phyloP scores from a whole-genome alignment of 2,113 vertebrate species.

The Oryzias curvinotus region DNA sequence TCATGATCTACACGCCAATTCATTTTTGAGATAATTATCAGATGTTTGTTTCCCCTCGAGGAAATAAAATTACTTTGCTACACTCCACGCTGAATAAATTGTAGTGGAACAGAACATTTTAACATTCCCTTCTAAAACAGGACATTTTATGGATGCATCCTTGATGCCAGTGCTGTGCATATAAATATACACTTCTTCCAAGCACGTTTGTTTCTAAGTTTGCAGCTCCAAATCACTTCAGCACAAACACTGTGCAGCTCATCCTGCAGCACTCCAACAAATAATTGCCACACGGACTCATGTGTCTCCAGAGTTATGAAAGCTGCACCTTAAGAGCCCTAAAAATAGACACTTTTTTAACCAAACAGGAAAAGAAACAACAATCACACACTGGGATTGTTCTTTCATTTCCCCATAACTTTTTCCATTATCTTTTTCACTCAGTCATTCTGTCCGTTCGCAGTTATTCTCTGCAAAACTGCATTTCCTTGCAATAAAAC shows the following conservation, averaged over 20 bases:
- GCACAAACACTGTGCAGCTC: constrained; percentile 28
- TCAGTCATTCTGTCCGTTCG: not conserved
- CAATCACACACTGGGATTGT: constrained; percentile 30
- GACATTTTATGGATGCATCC: constrained; percentile 7
- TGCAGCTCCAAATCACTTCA: constrained; percentile 7
- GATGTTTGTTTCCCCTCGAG: not conserved
- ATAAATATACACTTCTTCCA: constrained; percentile 6
- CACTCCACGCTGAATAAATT: not conserved
- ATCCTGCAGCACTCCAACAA: constrained; percentile 35
- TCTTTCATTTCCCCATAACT: constrained; percentile 26
- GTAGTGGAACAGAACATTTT: constrained; percentile 7
- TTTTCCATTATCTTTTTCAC: not conserved
- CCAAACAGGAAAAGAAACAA: constrained; percentile 16
- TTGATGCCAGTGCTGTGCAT: constrained; percentile 9
- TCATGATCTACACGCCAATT: constrained; percentile 13
- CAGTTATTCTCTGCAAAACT: not conserved
- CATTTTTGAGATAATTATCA: constrained; percentile 17
- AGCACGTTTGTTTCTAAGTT: constrained; percentile 14
- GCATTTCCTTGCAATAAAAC: constrained; percentile 1
- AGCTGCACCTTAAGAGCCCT: constrained; percentile 31
- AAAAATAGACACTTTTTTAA: constrained; percentile 13
- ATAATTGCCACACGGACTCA: constrained; percentile 57
- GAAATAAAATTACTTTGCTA: not conserved
- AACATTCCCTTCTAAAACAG: constrained; percentile 3
- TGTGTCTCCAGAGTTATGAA: constrained; percentile 51